phyloP scores from a whole-genome alignment of 1,140 invertebrate species.

The Chymomyza costata region DNA sequence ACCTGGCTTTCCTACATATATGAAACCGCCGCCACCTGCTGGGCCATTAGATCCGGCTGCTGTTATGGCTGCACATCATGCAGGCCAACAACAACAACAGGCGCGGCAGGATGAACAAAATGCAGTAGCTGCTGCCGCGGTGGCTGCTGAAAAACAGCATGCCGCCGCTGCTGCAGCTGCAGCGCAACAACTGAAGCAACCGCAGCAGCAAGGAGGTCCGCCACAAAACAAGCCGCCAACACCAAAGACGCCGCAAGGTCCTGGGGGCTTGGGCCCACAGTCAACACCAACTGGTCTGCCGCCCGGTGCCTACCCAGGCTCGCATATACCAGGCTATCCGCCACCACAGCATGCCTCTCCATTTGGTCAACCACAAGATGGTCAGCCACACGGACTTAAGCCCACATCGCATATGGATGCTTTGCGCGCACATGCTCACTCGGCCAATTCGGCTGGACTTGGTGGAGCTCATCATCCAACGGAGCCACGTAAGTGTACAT shows the following conservation, averaged over 20 bases:
- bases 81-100: conserved; percentile 44
- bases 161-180: conserved; percentile 40
- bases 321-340: conserved; percentile 69
- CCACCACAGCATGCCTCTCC: conserved; percentile 60
- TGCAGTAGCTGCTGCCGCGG: conserved; percentile 43
- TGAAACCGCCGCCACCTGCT: conserved; percentile 66
- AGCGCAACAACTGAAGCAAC: conserved; percentile 25
- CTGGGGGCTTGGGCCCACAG: conserved; percentile 46
- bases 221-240: conserved; percentile 72
- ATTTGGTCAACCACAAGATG: conserved; percentile 66
- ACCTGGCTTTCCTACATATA: conserved; percentile 70
- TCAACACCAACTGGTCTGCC: conserved; percentile 64
- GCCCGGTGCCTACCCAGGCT: conserved; percentile 63
- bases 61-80: conserved; percentile 69
- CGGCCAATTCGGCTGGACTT: conserved; percentile 59
- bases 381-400: conserved; percentile 58
- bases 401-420: conserved; percentile 78
- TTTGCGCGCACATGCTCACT: conserved; percentile 78
- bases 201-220: conserved; percentile 30
- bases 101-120: conserved; percentile 56
- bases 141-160: conserved; percentile 57
- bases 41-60: conserved; percentile 64
- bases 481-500: conserved; percentile 70
- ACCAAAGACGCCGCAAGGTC: conserved; percentile 73
- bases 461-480: conserved; percentile 75